Conservation (phyloP, 2,113 vertebrate species). For the Chelonoidis abingdonii region DNA sequence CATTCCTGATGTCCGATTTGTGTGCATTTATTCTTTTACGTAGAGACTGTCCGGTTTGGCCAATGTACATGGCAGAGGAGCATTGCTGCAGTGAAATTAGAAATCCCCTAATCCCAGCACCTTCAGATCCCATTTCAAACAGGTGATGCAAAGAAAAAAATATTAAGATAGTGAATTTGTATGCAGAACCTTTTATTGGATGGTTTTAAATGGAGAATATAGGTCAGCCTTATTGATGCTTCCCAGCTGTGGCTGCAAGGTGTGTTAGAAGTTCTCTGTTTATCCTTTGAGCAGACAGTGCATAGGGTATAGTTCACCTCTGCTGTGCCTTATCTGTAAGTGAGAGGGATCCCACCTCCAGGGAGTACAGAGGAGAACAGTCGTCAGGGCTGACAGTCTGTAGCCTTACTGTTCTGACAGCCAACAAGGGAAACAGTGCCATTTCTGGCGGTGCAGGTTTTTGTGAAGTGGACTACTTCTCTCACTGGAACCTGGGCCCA, state of each 20-base stretch:
- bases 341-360: not conserved
- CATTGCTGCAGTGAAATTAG: not conserved
- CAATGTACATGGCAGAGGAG: no score
- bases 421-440: not conserved
- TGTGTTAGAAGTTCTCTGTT: not conserved
- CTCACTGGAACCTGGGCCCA: not conserved
- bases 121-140: conserved; percentile 6
- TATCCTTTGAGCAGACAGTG: conserved; percentile 24
- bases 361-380: conserved; percentile 21
- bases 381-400: not conserved
- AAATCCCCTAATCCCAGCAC: not conserved
- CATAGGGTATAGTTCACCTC: not conserved
- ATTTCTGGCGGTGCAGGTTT: not conserved
- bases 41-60: no score
- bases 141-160: conserved; percentile 16
- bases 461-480: not conserved
- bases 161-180: not conserved
- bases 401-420: not conserved
- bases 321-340: not conserved
- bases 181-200: conserved; percentile 35
- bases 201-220: conserved; percentile 44
- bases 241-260: not conserved
- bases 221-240: conserved; percentile 4
- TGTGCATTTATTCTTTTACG: no score
- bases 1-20: no score